phyloP scores from a whole-genome alignment of 2,113 vertebrate species.

The Ailurus styani region DNA sequence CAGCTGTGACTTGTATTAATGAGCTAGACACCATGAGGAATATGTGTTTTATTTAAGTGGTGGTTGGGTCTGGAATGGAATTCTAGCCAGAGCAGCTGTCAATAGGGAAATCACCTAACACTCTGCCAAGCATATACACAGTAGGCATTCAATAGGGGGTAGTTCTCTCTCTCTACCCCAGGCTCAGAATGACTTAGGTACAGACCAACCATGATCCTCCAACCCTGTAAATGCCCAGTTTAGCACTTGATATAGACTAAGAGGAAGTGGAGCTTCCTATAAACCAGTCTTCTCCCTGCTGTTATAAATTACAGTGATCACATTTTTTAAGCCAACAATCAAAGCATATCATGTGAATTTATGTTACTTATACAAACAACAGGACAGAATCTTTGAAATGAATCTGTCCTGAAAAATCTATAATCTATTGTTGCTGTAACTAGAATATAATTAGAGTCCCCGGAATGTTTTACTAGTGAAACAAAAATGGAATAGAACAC shows the following conservation, averaged over 20 bases:
- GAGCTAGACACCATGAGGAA: conserved; percentile 21
- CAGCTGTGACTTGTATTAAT: conserved; percentile 55
- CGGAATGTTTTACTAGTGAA: conserved; percentile 29
- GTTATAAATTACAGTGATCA: conserved; percentile 26
- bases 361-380: conserved; percentile 1
- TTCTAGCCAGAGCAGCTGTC: conserved; percentile 41
- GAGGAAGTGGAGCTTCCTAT: background rate
- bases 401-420: conserved; percentile 47
- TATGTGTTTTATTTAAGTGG: conserved; percentile 35
- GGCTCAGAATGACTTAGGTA: conserved; percentile 19
- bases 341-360: conserved; percentile 29
- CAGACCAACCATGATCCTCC: background rate
- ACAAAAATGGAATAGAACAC: conserved; percentile 23
- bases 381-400: background rate
- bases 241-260: background rate
- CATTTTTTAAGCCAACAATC: conserved; percentile 37
- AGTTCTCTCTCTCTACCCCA: background rate
- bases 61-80: background rate
- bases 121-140: background rate
- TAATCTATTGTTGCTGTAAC: background rate
- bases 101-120: conserved; percentile 14
- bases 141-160: conserved; percentile 26
- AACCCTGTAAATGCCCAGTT: conserved; percentile 19
- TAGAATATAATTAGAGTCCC: conserved; percentile 23
- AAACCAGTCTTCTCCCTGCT: background rate